phyloP scores from a whole-genome alignment of 1,140 invertebrate genomes.

The Hylaeus volcanicus region DNA sequence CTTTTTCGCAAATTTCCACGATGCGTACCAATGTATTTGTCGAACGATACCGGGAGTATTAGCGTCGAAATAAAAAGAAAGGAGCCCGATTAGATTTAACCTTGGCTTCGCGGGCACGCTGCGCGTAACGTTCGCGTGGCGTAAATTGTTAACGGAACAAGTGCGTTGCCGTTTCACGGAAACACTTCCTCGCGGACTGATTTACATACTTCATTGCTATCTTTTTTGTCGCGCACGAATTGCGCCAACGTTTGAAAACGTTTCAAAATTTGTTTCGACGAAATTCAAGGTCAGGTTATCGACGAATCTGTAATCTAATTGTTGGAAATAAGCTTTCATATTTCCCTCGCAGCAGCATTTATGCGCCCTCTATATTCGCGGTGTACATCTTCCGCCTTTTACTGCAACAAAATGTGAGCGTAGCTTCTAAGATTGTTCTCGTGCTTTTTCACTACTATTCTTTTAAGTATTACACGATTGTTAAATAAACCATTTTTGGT shows the following conservation, averaged over 20 bases:
- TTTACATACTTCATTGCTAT: background rate
- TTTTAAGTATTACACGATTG: no score
- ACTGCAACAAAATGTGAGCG: no score
- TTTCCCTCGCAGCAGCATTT: no score
- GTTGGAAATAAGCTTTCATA: no score
- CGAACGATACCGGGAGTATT: no score
- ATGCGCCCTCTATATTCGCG: no score
- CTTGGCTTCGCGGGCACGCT: background rate
- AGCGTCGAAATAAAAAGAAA: background rate
- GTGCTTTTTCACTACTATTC: no score
- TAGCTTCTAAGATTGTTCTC: no score
- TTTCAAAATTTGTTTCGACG: background rate
- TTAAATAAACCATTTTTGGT: no score
- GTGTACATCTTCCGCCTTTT: no score
- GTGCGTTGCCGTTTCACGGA: no score
- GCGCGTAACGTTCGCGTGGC: background rate
- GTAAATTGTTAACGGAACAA: background rate
- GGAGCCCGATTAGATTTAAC: background rate
- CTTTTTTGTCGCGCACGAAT: background rate
- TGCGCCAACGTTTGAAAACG: background rate
- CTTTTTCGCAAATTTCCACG: background rate
- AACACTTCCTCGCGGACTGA: background rate
- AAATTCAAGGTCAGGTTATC: background rate
- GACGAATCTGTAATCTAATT: background rate
- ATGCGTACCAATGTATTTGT: no score